Evolutionary conservation across 2,797 vertebrate species (phyloP), one percentile per base, ranked within the genome.

Genomic region (Lophius americanus): DNA sequence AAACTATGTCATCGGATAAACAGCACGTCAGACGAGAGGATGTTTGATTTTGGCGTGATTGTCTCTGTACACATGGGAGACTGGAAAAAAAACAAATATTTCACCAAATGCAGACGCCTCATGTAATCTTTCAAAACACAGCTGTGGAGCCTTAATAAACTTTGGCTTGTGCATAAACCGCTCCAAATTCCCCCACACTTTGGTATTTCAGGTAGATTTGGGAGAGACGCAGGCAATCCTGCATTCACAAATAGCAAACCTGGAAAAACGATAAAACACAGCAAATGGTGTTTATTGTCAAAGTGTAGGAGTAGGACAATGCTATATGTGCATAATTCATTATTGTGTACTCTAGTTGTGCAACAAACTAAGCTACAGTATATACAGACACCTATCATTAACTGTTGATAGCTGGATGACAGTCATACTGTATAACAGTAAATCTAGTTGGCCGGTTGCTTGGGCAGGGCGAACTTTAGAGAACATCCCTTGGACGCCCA

Each of bases 391-490:
- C 79, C 84, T 86, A 88, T 88, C 87, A 82, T 88, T 81, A 82
- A 76, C 88, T 81, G 89, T 61, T 88, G 86, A 90, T 87, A 85
- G 84, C 86, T 87, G 87, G 84, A 84, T 86, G 85, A 89, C 85
- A 83, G 88, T 90, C 87, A 87, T 91, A 92, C 91, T 92, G 91
- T 92, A 92, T 92, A 91, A 92, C 90, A 92, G 91, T 91, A 91
- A 91, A 88, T 91, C 88, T 88, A 89, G 86, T 78, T 80, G 84
- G 83, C 87, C 88, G 81, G 78, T 51, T 84, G 90, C 91, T 90
- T 89, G 90, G 84, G 85, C 79, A 68, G 82, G 85, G 90, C 85
- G 44, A 77, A 58, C 87, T 63, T 32, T 9, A 51, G 9, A 76
- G 81, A 68, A 86, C 4, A 71, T 85, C 86, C 82, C 6, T 63